Conservation (phyloP, 2,797 vertebrate genomes). For the Alcedo atthis region DNA sequence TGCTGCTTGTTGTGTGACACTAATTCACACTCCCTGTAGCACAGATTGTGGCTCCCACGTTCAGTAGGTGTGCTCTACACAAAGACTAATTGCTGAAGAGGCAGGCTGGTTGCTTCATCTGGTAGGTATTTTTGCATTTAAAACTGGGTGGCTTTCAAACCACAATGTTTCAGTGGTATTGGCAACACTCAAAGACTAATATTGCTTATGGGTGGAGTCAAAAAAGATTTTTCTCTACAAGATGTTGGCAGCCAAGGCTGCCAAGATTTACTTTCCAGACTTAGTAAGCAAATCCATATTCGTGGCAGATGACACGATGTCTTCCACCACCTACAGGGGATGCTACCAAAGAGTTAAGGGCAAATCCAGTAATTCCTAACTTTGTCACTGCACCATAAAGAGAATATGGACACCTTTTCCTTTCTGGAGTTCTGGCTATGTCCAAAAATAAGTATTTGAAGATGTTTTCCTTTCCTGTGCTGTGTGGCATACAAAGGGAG, state of each 20-base stretch:
- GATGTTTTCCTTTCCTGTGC: neutral
- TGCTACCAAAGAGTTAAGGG: neutral
- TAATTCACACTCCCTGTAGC: neutral
- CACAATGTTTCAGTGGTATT: slow-evolving; percentile 38
- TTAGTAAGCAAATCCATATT: slow-evolving; percentile 13
- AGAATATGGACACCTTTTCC: neutral
- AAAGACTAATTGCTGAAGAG: neutral
- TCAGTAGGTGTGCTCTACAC: neutral
- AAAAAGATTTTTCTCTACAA: slow-evolving; percentile 27
- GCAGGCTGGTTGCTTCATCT: slow-evolving; percentile 5
- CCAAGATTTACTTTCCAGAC: slow-evolving; percentile 17
- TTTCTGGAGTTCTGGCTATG: neutral
- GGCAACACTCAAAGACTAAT: slow-evolving; percentile 26
- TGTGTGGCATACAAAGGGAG: fast-evolving
- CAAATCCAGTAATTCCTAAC: neutral
- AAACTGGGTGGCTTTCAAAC: slow-evolving; percentile 36
- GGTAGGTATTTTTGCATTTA: neutral
- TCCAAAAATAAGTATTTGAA: neutral
- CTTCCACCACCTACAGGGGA: neutral
- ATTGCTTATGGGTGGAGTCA: slow-evolving; percentile 38
- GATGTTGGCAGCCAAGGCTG: slow-evolving; percentile 12
- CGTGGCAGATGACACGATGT: neutral
- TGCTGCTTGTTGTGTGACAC: neutral
- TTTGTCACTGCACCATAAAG: neutral
- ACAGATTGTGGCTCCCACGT: neutral